phyloP scores from a whole-genome alignment of 1,140 invertebrate species.

The Paralvinella palmiformis region DNA sequence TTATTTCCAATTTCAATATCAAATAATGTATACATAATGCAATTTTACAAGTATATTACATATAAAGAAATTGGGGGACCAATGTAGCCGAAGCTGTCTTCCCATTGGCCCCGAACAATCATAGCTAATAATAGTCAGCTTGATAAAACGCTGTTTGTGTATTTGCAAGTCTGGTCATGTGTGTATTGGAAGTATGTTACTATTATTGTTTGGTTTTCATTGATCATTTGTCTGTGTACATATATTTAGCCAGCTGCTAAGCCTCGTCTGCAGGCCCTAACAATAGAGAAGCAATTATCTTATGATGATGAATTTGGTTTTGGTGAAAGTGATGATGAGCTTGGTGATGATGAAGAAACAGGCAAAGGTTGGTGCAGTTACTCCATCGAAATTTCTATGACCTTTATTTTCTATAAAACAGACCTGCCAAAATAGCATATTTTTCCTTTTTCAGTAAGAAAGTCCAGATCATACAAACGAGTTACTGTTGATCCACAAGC shows the following conservation, averaged over 20 bases:
- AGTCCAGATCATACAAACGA: conserved; percentile 15
- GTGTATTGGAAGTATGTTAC: background rate
- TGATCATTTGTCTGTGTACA: background rate
- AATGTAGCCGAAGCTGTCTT: background rate
- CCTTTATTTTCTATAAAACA: background rate
- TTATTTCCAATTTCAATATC: no score
- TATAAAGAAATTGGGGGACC: no score
- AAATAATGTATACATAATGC: no score
- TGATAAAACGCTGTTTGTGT: background rate
- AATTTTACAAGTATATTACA: no score
- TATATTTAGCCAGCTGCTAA: background rate
- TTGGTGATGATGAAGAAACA: conserved; percentile 42
- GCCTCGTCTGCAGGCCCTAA: conserved; percentile 1
- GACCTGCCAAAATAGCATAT: background rate
- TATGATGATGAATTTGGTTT: conserved; percentile 19
- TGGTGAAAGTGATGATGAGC: conserved; percentile 44
- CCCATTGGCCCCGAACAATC: background rate
- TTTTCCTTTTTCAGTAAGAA: background rate
- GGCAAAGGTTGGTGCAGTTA: no score
- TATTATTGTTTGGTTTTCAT: background rate
- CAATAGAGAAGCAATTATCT: conserved; percentile 20
- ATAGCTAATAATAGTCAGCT: background rate
- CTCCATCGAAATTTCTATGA: no score
- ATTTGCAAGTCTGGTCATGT: background rate
- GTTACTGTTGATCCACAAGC: conserved; percentile 44